Evolutionary conservation across 2,888 invertebrate genomes (phyloP), one percentile per base, ranked within the genome.

Genomic region (Coenonympha glycerion): DNA sequence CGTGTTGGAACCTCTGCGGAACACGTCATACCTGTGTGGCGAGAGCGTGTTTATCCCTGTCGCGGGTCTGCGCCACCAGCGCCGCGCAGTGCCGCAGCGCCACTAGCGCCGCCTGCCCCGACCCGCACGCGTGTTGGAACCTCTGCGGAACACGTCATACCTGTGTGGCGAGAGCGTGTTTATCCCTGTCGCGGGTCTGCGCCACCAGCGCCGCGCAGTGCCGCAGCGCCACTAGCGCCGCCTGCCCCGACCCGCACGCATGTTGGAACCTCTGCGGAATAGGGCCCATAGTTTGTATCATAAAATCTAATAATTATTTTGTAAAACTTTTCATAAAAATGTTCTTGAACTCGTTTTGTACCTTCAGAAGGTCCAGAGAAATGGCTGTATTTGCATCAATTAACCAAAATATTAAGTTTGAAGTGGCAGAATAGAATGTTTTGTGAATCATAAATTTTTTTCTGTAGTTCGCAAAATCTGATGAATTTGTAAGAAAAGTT

Each of bases 181-280:
- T 65, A 65, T 88, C 83, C 2, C 89, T 87, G 76, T 92, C 91
- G 52, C 91, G 79, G 30, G 91, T 90, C 61, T 92, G 91, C 13
- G 88, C 83, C 30, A 92, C 90, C 1, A 92, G 71, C 2, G 89
- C 89, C n/a, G 91, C 85, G 68, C 91, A 90, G 69, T 91, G 91
- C 1, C 81, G 76, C 41, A 92, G 70, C 16, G 91, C 85, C 2
- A 79, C 61, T 49, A 90, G 73, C 73, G 91, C 90, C 47, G 89
- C 88, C 1, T 81, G 78, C 0, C 92, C 91, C 9, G 89, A 84
- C 15, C 89, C 89, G 36, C 88, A 80, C 6, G 90, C 87, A 68
- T 89, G 87, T 55, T 88, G 88, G 66, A 90, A 87, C 31, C 88
- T 76, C 87, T 89, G 70, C 16, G 19, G 26, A 24, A 30, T n/a